Percentiles rank a stretch among this genome's conserved stretches.
Evolutionary conservation across 2,888 invertebrate species (phyloP).

Genomic region (Beris chalybata): DNA sequence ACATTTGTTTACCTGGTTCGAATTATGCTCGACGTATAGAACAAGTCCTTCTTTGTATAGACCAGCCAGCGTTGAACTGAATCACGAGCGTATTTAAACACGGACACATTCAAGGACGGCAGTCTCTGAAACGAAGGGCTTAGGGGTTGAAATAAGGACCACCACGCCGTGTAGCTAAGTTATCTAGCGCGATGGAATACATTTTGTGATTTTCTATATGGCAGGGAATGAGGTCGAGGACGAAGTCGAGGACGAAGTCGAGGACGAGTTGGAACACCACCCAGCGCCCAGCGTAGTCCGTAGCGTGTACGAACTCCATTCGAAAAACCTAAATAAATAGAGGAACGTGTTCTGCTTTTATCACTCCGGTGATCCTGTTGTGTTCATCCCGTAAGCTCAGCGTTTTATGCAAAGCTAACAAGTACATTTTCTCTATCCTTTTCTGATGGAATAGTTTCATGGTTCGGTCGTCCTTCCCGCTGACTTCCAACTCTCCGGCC

Average conservation of each 20-base stretch:
- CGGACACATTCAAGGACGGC: too few species aligned
- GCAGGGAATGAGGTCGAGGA: too few species aligned
- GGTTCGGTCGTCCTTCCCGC: constrained; percentile 28
- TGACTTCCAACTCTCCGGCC: constrained; percentile 26
- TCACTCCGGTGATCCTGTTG: constrained; percentile 35
- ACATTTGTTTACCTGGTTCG: constrained; percentile 39
- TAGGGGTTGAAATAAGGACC: too few species aligned
- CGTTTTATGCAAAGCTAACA: constrained; percentile 36
- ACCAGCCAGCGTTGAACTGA: too few species aligned
- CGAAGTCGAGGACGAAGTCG: not conserved
- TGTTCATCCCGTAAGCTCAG: constrained; percentile 27
- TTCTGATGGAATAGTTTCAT: constrained; percentile 35
- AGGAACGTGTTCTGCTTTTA: constrained; percentile 37
- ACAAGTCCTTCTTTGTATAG: too few species aligned
- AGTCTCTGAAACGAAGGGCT: too few species aligned
- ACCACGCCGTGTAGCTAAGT: not conserved
- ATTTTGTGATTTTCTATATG: too few species aligned
- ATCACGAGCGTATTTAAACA: too few species aligned
- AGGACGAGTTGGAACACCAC: constrained; percentile 2
- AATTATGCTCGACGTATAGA: constrained; percentile 27
- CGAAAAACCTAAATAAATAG: constrained; percentile 37
- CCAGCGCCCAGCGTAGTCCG: not conserved
- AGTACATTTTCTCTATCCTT: constrained; percentile 17
- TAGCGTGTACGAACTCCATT: constrained; percentile 19
- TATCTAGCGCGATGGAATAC: too few species aligned